phyloP scores from a whole-genome alignment of 2,113 vertebrate genomes.

The Probosciger aterrimus region DNA sequence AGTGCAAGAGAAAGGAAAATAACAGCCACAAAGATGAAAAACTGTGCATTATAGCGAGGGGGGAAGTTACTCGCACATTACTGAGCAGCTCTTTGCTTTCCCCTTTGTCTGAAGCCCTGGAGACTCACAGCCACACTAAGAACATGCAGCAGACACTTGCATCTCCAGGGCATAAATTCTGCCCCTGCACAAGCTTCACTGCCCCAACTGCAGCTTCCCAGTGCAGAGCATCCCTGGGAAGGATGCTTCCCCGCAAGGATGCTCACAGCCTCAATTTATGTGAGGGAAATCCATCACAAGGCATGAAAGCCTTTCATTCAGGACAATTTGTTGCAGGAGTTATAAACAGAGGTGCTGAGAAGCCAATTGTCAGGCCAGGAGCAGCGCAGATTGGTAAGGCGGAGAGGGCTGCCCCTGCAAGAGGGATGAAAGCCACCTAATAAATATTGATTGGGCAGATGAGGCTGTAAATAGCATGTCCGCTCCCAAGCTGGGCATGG shows the following conservation, averaged over 20 bases:
- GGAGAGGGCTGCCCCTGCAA: not conserved
- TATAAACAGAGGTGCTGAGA: not conserved
- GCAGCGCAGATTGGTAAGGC: not conserved
- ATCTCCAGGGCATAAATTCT: not conserved
- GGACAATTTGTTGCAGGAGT: slow-evolving; percentile 41
- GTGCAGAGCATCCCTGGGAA: not conserved
- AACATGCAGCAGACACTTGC: rapidly evolving
- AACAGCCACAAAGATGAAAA: not conserved
- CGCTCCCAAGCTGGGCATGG: rapidly evolving
- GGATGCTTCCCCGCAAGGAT: not conserved
- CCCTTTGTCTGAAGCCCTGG: not conserved
- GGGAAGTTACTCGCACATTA: not conserved
- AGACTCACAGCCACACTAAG: not conserved
- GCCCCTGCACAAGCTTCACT: not conserved
- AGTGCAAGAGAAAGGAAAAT: not conserved
- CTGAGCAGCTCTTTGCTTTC: not conserved
- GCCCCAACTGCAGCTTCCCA: not conserved
- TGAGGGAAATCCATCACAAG: slow-evolving; percentile 35
- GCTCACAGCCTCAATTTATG: slow-evolving; percentile 13
- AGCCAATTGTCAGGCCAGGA: not conserved
- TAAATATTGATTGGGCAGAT: not conserved
- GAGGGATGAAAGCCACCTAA: not conserved
- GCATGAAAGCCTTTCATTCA: not conserved
- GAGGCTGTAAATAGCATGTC: not conserved
- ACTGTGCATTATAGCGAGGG: not conserved